phyloP scores from a whole-genome alignment of 1,140 invertebrate genomes.

The Callitettix versicolor region DNA sequence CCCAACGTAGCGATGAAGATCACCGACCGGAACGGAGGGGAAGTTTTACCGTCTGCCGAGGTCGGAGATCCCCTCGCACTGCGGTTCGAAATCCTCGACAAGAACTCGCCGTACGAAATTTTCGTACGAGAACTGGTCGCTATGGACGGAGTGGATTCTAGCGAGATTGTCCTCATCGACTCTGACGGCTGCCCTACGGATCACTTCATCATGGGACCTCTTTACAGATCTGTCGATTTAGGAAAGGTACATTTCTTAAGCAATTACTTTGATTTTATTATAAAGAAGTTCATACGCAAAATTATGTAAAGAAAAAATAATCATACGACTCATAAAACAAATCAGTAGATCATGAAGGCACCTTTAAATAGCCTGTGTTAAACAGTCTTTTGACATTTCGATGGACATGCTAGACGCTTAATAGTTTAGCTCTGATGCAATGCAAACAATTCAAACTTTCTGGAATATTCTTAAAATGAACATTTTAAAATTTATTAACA shows the following conservation, averaged over 20 bases:
- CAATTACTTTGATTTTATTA: too few relatives aligned
- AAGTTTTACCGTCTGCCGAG: slow-evolving; percentile 68
- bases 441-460: too few relatives aligned
- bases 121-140: slow-evolving; percentile 88
- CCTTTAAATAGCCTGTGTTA: too few relatives aligned
- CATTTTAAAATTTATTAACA: too few relatives aligned
- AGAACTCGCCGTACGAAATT: slow-evolving; percentile 86
- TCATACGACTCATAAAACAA: too few relatives aligned
- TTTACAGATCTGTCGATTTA: slow-evolving; percentile 65
- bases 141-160: slow-evolving; percentile 85
- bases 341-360: too few relatives aligned
- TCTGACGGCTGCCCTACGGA: slow-evolving; percentile 86
- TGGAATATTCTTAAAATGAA: too few relatives aligned
- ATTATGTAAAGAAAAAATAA: too few relatives aligned
- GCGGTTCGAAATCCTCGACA: slow-evolving; percentile 83
- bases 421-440: too few relatives aligned
- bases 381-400: too few relatives aligned
- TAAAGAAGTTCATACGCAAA: neutral
- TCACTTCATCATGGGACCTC: slow-evolving; percentile 83
- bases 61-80: slow-evolving; percentile 84
- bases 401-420: too few relatives aligned
- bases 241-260: slow-evolving; percentile 38
- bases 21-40: slow-evolving; percentile 69
- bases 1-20: slow-evolving; percentile 91
- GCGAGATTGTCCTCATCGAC: slow-evolving; percentile 85